Base-by-base conservation (phyloP, 2,888 invertebrate genomes). In the Tachina fera region DNA sequence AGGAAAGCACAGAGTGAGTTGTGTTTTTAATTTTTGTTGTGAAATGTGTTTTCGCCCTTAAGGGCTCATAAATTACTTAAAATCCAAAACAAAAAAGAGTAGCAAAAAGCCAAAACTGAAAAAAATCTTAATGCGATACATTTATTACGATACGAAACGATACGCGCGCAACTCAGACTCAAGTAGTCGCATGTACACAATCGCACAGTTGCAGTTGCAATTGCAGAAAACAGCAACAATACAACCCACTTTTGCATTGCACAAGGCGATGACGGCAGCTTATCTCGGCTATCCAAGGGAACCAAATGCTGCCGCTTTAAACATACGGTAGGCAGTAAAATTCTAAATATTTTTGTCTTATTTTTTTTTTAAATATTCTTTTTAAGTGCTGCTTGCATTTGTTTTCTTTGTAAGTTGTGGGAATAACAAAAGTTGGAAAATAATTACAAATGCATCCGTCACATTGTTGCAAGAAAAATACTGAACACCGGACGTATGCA, bases 181-280 rank as follows among this genome's bases (percentile, higher is more conserved):
- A 68, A 81, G 72, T 72, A 65, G 47, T 16, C 10, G 51, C 49
- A 31, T 22, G 58, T 56, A 82, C 56, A 70, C 88, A 89, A 88
- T 89, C 88, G 85, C 89, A 90, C 91, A 88, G 91, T 91, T 91
- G 91, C 91, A 90, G 91, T 91, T 91, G 91, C 91, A 90, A 89
- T 90, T 91, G 89, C 89, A n/a, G 9, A 43, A 43, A 65, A 22
- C 53, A 56, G 41, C 63, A 65, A 70, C 41, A 70, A 51, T 80
- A 53, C 56, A 87, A 67, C 67, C 71, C 60, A 86, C 61, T 83
- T 85, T 61, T 16, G 61, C 31, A 14, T 58, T 49, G 47, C 56
- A 71, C 51, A 56, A 56, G 43, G 77, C 83, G 45, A 70, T 43
- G 65, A 43, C 56, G 51, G 43, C 53, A 19, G 51, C 76, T 76